These are phyloP conservation scores for Chloroceryle inda DNA, from an alignment of 2,797 vertebrate species.

Conservation along the genomic window DNA sequence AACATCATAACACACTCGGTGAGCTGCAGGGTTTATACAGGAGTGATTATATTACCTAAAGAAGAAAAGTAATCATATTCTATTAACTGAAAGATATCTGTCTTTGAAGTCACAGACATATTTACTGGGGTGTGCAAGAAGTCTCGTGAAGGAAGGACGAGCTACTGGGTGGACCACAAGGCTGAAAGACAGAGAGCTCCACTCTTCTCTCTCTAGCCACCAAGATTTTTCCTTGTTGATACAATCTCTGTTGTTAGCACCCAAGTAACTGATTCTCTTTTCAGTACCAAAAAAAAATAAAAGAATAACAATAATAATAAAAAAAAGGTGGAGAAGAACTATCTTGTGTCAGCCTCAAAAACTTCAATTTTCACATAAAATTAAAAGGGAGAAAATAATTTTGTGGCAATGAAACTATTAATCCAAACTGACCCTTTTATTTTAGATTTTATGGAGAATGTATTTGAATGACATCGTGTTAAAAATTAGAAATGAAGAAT, in stretches of 20 bases:
- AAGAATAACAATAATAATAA: too few species aligned
- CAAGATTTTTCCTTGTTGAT: background rate
- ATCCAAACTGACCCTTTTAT: background rate
- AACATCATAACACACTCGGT: background rate
- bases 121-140: background rate
- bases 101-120: background rate
- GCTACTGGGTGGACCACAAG: background rate
- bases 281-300: background rate
- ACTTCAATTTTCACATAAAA: background rate
- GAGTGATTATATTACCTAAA: background rate
- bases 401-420: background rate
- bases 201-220: background rate
- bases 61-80: background rate
- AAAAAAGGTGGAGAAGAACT: background rate
- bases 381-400: rapidly evolving
- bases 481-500: background rate
- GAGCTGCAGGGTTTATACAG: background rate
- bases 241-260: background rate
- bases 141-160: background rate
- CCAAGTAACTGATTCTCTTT: background rate
- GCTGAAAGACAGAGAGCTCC: background rate
- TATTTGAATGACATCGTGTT: background rate
- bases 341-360: background rate
- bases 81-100: background rate
- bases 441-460: background rate